Base-by-base conservation (phyloP, 2,113 vertebrate genomes). In the Zapus hudsonius region DNA sequence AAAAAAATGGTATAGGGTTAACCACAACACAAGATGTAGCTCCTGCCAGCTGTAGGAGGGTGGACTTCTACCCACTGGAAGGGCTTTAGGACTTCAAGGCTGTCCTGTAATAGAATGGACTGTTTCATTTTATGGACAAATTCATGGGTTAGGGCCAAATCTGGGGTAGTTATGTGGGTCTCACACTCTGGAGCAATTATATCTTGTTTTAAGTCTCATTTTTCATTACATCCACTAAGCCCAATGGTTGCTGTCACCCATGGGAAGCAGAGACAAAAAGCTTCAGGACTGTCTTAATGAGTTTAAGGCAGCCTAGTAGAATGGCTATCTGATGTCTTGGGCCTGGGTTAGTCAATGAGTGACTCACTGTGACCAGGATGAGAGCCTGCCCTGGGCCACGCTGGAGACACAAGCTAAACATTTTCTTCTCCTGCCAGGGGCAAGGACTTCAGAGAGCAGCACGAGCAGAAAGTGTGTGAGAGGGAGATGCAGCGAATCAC, bases 401-500 rank as follows among this genome's bases (percentile, higher is more conserved):
- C 2, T n/a, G 38, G 31, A 90, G 64, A 36, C 66, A 29, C 16
- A 44, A 47, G 36, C 63, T 47, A 15, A 93, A 66, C 5, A 4
- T 36, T 59, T 11, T 1, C 36, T 93, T 87, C 89, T 70, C 8
- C 57, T 76, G n/a, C 25, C 94, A 99, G 99, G 98, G 99, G 98
- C 16, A 99, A 97, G 63, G 98, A 99, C 95, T 89, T 99, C 64
- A 99, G 99, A 97, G 98, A 98, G 81, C 98, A 98, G 94, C 99
- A 99, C 0, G 99, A 99, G 0, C 99, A 99, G 97, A 98, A 98
- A 11, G 98, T 96, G 17, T 98, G 98, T 0, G 99, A 99, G 97
- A 98, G 99, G 0, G 99, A 99, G 97, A 99, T 99, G 99, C 99
- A 99, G 98, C 98, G 99, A 78, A 99, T 99, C 97, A 99, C 98